phyloP scores from a whole-genome alignment of 2,888 invertebrate genomes.

The Spialia ferax region DNA sequence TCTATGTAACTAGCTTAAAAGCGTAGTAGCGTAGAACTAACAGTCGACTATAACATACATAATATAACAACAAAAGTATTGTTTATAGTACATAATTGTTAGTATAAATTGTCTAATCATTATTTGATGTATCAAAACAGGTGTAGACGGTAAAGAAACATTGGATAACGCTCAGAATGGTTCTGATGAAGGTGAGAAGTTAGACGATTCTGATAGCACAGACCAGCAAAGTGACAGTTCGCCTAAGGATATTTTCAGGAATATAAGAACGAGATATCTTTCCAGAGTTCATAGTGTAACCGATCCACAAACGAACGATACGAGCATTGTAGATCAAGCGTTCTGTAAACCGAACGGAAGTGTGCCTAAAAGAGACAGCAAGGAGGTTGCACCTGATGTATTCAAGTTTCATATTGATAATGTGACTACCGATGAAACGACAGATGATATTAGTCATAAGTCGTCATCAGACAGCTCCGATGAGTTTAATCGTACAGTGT shows the following conservation, averaged over 20 bases:
- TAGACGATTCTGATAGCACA: constrained; percentile 61
- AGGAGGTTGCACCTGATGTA: constrained; percentile 40
- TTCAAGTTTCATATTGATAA: constrained; percentile 66
- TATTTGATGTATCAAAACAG: constrained; percentile 78
- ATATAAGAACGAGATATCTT: constrained; percentile 75
- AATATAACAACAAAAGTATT: constrained; percentile 50
- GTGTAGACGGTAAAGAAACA: constrained; percentile 77
- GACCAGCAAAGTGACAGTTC: constrained; percentile 70
- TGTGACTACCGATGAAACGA: constrained; percentile 73
- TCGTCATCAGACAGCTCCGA: constrained; percentile 50
- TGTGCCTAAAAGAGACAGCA: constrained; percentile 48
- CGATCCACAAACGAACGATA: constrained; percentile 62
- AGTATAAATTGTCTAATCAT: constrained; percentile 67
- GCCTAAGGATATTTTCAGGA: constrained; percentile 72
- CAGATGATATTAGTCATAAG: constrained; percentile 59
- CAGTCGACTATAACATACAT: constrained; percentile 43
- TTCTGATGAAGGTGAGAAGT: constrained; percentile 65
- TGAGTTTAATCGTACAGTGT: constrained; percentile 45
- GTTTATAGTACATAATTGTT: constrained; percentile 60
- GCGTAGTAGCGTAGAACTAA: constrained; percentile 52
- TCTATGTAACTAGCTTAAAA: constrained; percentile 62
- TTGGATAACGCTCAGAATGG: constrained; percentile 68
- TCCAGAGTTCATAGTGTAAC: constrained; percentile 75
- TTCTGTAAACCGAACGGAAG: constrained; percentile 64
- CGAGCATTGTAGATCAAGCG: constrained; percentile 71